Conservation (phyloP, 1,140 invertebrate species). For the Ostrea denselamellosa region DNA sequence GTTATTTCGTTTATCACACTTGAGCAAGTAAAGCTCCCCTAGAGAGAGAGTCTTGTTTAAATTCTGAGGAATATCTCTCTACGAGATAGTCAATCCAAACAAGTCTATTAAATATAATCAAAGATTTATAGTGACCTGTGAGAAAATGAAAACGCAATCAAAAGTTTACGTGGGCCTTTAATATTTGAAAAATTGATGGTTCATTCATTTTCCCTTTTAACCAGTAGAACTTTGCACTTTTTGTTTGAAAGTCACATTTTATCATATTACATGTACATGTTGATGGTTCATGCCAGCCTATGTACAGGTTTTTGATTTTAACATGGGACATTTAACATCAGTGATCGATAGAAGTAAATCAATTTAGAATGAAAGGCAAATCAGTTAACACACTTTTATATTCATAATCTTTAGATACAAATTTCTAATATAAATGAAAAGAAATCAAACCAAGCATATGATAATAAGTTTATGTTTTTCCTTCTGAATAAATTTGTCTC, state of each 20-base stretch:
- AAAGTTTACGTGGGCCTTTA: neutral
- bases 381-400: neutral
- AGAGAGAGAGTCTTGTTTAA: too few relatives aligned
- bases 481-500: neutral
- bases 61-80: neutral
- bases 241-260: neutral
- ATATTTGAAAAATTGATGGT: neutral
- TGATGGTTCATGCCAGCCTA: neutral
- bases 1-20: too few relatives aligned
- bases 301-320: neutral
- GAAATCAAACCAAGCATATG: neutral
- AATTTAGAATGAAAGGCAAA: neutral
- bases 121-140: neutral
- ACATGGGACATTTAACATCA: slow-evolving; percentile 16
- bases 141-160: neutral
- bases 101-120: neutral
- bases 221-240: neutral
- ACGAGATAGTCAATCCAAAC: neutral
- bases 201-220: neutral
- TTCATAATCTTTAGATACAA: neutral
- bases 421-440: neutral
- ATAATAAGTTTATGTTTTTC: neutral
- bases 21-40: too few relatives aligned
- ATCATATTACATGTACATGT: too few relatives aligned
- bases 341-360: neutral